phyloP scores from a whole-genome alignment of 2,797 vertebrate species.

The Myotis myotis region DNA sequence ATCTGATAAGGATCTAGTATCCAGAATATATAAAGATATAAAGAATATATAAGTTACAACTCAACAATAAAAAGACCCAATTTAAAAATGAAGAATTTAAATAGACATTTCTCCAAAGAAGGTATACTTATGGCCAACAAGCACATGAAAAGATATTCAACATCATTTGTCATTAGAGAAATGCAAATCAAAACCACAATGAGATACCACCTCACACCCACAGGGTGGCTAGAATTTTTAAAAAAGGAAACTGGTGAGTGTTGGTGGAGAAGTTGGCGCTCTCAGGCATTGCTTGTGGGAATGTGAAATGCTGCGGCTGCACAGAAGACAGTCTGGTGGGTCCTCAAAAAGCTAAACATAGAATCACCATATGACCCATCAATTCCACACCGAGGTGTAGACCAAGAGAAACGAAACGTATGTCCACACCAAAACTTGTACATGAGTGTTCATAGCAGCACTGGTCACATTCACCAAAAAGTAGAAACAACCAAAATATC shows the following conservation, averaged over 20 bases:
- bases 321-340: not conserved
- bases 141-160: not conserved
- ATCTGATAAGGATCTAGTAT: not conserved
- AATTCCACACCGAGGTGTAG: not conserved
- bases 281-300: no score
- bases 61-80: not conserved
- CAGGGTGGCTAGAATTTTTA: no score
- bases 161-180: not conserved
- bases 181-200: not conserved
- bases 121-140: not conserved
- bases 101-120: no score
- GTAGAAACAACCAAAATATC: not conserved
- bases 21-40: not conserved
- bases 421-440: not conserved
- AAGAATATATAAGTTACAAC: not conserved
- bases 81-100: not conserved
- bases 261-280: not conserved
- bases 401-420: not conserved
- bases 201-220: not conserved
- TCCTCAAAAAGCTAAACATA: not conserved
- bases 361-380: not conserved
- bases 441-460: not conserved
- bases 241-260: not conserved
- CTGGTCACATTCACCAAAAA: not conserved
- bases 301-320: not conserved